Evolutionary conservation across 2,888 invertebrate species (phyloP), one percentile per base, ranked within the genome.

Genomic region (Dynastes grantii): DNA sequence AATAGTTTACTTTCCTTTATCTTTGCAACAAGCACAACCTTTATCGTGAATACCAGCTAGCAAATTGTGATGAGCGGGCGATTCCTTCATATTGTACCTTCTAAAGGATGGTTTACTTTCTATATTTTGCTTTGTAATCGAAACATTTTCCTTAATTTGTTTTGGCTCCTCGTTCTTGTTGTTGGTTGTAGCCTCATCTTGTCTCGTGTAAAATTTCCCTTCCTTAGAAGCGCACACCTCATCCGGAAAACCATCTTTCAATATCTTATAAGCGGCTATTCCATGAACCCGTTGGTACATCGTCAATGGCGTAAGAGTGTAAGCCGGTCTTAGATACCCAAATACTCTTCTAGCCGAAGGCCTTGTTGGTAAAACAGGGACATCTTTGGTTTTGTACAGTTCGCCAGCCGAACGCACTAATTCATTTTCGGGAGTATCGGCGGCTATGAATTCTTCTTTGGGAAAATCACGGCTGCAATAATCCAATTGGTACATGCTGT

Each of bases 231-330:
- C 58, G 22, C 58, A 5, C 0, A 13, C 58, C n/a, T 61, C 27
- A 2, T 27, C 27, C 9, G 61, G 61, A 11, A 61, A 61, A 27
- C 73, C 73, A 40, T 73, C 32, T 61, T 61, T 53, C 2, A 78
- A 37, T 32, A 67, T 29, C 2, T 67, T 40, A 51, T 78, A 78
- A 6, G 68, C 78, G 13, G 63, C 61, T 16, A 70, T 45, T 2
- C 76, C 78, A 37, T 78, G 78, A n/a, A 76, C 76, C 4, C 70
- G 2, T 49, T 78, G 78, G 45, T 78, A 78, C 78, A 78, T 76
- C 37, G 78, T 68, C 45, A 78, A 61, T 22, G 78, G 78, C 27
- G 76, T 76, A n/a, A 76, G 76, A 29, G 68, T 68, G 40, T 78
- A 70, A 32, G 68, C 67, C 6, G 78, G 78, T 53, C 76, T 61